Evolutionary conservation across 2,888 invertebrate genomes (phyloP), one percentile per base, ranked within the genome.

Genomic region (Cetonia aurata): DNA sequence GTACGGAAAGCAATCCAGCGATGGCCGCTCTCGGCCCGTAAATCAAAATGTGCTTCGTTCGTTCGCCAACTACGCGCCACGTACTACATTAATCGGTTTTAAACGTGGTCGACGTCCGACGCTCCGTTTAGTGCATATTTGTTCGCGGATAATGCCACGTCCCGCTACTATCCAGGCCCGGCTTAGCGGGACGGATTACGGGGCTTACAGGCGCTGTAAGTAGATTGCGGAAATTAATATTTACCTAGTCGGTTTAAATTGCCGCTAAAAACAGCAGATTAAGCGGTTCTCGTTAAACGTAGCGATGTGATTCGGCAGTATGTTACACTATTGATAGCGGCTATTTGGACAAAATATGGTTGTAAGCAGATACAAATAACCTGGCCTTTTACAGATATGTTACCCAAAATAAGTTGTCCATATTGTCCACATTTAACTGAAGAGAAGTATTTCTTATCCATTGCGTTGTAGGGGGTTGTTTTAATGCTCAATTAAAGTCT

Each of bases 171-270:
- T 17, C 50, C 50, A 50, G 48, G 48, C n/a, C 62, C 48, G 48
- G 48, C 48, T 62, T 62, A 62, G 48, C 62, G 46, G 33, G 31
- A 62, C 48, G 62, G 62, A 62, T 62, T 62, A 62, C 13, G 62
- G 62, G 62, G 46, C 48, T 31, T 62, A 42, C 13, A n/a, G 37
- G 50, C 33, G 13, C 33, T 33, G 48, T 62, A 62, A 62, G 62
- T 62, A 62, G 62, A 62, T 62, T 62, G 62, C 13, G 62, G 62
- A 62, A 48, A 62, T 62, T 62, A 62, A 62, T 62, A 62, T 62
- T 62, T 62, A 62, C 62, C 62, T 48, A 62, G 46, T 48, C 62
- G 13, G 62, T 62, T 62, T 37, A 62, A 62, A 62, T 62, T 62
- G 56, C 37, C 56, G 17, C 56, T 41, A 56, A 56, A 56, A 56